phyloP scores from a whole-genome alignment of 1,140 invertebrate species.

The Mamestra configurata region DNA sequence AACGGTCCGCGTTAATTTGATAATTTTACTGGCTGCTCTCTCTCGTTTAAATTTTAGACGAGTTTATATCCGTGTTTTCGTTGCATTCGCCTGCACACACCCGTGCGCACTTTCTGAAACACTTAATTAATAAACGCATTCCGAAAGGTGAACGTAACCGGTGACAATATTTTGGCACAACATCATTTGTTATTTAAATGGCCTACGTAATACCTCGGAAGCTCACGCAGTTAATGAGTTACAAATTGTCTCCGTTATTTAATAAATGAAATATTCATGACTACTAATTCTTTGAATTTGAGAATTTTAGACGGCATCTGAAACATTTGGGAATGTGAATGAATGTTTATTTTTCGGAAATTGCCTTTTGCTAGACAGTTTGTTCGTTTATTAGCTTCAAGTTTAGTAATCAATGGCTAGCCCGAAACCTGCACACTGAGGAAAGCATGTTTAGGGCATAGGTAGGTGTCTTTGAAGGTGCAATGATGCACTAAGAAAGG shows the following conservation, averaged over 20 bases:
- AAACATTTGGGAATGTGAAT: no score
- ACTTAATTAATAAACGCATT: conserved; percentile 36
- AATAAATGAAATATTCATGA: neutral
- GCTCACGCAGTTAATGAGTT: neutral
- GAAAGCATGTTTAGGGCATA: no score
- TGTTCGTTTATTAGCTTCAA: no score
- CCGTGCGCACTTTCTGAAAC: conserved; percentile 41
- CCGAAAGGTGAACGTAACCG: conserved; percentile 35
- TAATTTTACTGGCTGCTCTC: conserved; percentile 67
- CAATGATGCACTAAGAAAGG: no score
- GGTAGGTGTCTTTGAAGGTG: no score
- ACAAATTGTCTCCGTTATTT: neutral
- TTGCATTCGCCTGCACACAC: conserved; percentile 19
- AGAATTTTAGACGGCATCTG: neutral
- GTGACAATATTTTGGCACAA: conserved; percentile 31
- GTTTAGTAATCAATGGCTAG: no score
- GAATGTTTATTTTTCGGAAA: neutral
- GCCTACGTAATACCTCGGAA: neutral
- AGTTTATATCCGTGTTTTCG: conserved; percentile 48
- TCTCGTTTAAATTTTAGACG: conserved; percentile 50
- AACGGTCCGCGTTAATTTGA: conserved; percentile 69
- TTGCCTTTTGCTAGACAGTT: neutral
- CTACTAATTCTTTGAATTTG: neutral
- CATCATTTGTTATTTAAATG: conserved; percentile 23
- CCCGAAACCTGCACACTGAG: no score